Evolutionary conservation across 2,888 invertebrate species (phyloP), one percentile per base, ranked within the genome.

Genomic region (Acronicta leporina): DNA sequence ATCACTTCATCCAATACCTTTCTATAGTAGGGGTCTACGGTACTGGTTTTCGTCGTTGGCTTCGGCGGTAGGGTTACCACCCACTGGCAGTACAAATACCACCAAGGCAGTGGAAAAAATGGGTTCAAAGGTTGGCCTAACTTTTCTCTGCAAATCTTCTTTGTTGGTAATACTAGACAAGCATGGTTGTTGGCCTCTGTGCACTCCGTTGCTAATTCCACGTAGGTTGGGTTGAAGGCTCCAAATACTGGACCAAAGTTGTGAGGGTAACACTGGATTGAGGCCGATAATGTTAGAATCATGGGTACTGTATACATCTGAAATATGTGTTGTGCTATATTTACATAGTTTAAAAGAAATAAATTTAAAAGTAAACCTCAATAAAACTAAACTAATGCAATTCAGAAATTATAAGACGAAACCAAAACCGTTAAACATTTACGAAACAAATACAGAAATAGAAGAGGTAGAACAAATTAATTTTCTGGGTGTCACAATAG

Each of bases 11-110:
- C 56, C 7, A 79, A 58, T 10, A 63, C 68, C 13, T 81, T 82
- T 53, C 58, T 83, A 35, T 55, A 82, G 57, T 71, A 79, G 0
- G 78, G 80, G 35, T 83, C 75, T 0, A 84, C 63, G 0, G 82
- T 85, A 8, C 66, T 79, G 0, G 80, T 75, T 30, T 52, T 79
- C 13, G 51, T 16, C 15, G 46, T 68, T 0, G 65, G 54, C 5
- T 46, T 51, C 0, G 60, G 72, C 58, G 48, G 77, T 2, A 66
- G 58, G 0, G 63, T 78, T 1, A 81, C 56, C 15, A 84, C 56
- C 74, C 72, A 77, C 45, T 81, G 73, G 46, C 87, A 87, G 57
- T 77, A 87, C 40, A 81, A 82, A 45, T 82, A 86, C 86, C 86
- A 87, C 86, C 87, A 87, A 0, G 87, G 86, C 5, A 81, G 13